Evolutionary conservation across 1,140 invertebrate genomes (phyloP).

Genomic region (Neuroterus valhalla): DNA sequence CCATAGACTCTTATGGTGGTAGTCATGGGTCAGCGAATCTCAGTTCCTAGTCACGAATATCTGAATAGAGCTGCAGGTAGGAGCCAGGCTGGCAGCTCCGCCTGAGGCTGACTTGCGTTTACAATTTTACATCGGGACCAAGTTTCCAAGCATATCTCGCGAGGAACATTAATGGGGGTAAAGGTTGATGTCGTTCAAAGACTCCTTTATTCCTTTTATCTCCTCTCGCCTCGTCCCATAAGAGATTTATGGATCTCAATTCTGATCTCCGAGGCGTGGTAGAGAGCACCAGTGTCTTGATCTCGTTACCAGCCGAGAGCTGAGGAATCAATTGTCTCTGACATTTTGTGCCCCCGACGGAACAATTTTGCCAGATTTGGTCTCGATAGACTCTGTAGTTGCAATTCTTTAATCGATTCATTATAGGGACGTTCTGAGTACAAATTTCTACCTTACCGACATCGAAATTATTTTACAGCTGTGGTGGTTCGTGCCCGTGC

Average conservation of each 20-base stretch:
- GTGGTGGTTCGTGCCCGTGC: too few relatives aligned
- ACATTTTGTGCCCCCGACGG: neutral
- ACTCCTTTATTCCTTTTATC: conserved; percentile 16
- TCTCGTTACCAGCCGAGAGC: neutral
- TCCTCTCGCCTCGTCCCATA: conserved; percentile 1
- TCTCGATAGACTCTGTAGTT: too few relatives aligned
- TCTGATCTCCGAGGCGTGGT: conserved; percentile 2
- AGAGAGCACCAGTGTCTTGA: neutral
- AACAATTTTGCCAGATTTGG: too few relatives aligned
- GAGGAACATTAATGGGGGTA: conserved; percentile 23
- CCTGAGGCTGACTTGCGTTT: conserved; percentile 17
- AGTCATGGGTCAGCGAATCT: conserved; percentile 26
- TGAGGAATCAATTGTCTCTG: conserved; percentile 22
- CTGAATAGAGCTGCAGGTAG: conserved; percentile 51
- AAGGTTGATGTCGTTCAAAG: conserved; percentile 16
- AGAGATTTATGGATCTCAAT: conserved; percentile 10
- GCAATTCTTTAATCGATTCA: too few relatives aligned
- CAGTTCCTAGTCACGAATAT: conserved; percentile 25
- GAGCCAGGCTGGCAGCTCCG: conserved; percentile 38
- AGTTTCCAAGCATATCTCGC: conserved; percentile 2
- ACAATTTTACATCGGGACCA: conserved; percentile 8
- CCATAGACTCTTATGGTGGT: neutral
- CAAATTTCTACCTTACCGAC: too few relatives aligned
- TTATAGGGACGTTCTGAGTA: too few relatives aligned
- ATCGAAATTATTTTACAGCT: too few relatives aligned